These are phyloP conservation scores for Xenus cinereus DNA, from an alignment of 2,113 vertebrate genomes.

Conservation along the genomic window DNA sequence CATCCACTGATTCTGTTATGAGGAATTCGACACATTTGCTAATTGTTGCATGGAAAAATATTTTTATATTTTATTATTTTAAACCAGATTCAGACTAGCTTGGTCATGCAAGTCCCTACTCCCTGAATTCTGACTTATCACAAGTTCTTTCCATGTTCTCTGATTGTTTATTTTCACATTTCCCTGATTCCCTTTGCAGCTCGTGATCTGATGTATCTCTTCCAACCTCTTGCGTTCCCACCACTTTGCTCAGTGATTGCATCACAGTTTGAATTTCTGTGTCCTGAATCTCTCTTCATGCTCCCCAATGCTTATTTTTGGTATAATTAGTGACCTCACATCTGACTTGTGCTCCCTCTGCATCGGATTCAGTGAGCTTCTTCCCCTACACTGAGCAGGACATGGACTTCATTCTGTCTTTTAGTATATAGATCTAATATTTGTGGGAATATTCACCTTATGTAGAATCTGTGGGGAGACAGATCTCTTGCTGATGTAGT, in stretches of 20 bases:
- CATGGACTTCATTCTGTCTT: background rate
- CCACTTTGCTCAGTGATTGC: background rate
- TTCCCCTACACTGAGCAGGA: background rate
- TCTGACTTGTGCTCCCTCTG: background rate
- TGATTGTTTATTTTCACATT: background rate
- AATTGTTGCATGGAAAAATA: background rate
- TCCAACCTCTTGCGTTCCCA: background rate
- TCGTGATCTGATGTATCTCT: background rate
- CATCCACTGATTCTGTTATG: accelerated
- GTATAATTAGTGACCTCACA: background rate
- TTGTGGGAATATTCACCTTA: background rate
- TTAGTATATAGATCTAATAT: background rate
- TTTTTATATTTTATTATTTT: background rate
- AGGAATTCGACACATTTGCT: background rate
- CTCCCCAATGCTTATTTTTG: background rate
- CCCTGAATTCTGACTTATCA: background rate
- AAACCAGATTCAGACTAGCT: background rate
- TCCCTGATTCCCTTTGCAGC: background rate
- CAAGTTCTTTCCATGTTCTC: background rate
- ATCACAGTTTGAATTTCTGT: background rate
- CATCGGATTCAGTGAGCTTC: background rate
- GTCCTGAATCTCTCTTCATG: background rate
- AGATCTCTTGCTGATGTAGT: background rate
- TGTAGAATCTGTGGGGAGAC: background rate
- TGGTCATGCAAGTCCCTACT: background rate